Conservation (phyloP, 2,888 invertebrate species). For the Cheilosia soror region DNA sequence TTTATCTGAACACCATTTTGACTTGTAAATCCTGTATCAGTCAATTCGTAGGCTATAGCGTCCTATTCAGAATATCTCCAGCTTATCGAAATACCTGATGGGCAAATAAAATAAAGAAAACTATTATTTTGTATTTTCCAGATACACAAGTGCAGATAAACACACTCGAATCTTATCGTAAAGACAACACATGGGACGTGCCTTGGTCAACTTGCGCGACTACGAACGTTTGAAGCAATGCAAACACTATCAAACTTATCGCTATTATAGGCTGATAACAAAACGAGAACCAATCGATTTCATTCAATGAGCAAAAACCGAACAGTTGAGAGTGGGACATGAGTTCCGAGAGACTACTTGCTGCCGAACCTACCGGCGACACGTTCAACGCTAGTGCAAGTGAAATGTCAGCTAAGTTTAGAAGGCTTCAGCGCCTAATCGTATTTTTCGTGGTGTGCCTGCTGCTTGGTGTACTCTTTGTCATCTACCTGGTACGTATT, state of each 20-base stretch:
- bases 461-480: conserved; percentile 56
- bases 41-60: no score
- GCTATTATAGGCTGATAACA: conserved; percentile 25
- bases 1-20: no score
- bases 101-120: not conserved
- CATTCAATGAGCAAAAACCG: conserved; percentile 28
- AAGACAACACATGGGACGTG: not conserved
- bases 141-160: not conserved
- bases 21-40: no score
- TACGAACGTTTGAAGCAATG: conserved; percentile 7
- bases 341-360: conserved; percentile 55
- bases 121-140: not conserved
- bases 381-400: not conserved
- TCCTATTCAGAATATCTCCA: no score
- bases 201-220: not conserved
- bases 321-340: conserved; percentile 18
- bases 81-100: no score
- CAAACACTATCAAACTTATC: conserved; percentile 20
- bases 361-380: conserved; percentile 1
- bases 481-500: conserved; percentile 75
- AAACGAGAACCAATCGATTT: conserved; percentile 5
- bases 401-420: conserved; percentile 43
- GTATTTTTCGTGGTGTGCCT: conserved; percentile 26
- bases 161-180: not conserved
- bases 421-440: not conserved